Evolutionary conservation across 2,888 invertebrate species (phyloP).

Genomic region (Troides aeacus): DNA sequence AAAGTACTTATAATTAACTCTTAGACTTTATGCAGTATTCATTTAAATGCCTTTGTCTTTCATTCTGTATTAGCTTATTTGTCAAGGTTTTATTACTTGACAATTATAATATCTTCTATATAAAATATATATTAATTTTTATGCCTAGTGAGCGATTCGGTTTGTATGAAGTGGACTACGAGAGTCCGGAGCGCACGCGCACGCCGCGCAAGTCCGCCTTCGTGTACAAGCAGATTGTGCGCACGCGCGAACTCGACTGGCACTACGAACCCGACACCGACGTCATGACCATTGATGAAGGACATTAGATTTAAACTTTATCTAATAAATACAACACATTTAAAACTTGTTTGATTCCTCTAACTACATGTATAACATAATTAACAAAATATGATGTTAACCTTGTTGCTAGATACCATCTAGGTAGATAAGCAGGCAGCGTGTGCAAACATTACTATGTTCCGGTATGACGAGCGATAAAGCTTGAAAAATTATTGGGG

Average conservation of each 20-base stretch:
- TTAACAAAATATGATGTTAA: too few relatives aligned
- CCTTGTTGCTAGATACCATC: too few relatives aligned
- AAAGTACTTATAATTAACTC: too few relatives aligned
- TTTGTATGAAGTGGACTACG: conserved; percentile 41
- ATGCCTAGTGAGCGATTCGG: conserved; percentile 42
- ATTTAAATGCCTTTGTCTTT: too few relatives aligned
- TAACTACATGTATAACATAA: not conserved
- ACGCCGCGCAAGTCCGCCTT: conserved; percentile 43
- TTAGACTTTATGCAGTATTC: too few relatives aligned
- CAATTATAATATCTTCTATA: not conserved
- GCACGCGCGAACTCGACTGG: conserved; percentile 35
- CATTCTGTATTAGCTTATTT: too few relatives aligned
- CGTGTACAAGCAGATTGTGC: conserved; percentile 39
- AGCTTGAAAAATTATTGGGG: too few relatives aligned
- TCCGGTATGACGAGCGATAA: too few relatives aligned
- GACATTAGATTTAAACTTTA: conserved; percentile 52
- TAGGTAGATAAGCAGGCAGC: too few relatives aligned
- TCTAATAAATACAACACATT: not conserved
- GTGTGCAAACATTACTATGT: too few relatives aligned
- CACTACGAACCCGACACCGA: conserved; percentile 36
- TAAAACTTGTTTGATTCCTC: not conserved
- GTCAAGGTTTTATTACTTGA: not conserved
- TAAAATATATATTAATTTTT: not conserved
- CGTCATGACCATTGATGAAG: conserved; percentile 36
- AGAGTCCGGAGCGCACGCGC: conserved; percentile 37